phyloP scores from a whole-genome alignment of 2,797 vertebrate genomes.

The Sylvilagus floridanus region DNA sequence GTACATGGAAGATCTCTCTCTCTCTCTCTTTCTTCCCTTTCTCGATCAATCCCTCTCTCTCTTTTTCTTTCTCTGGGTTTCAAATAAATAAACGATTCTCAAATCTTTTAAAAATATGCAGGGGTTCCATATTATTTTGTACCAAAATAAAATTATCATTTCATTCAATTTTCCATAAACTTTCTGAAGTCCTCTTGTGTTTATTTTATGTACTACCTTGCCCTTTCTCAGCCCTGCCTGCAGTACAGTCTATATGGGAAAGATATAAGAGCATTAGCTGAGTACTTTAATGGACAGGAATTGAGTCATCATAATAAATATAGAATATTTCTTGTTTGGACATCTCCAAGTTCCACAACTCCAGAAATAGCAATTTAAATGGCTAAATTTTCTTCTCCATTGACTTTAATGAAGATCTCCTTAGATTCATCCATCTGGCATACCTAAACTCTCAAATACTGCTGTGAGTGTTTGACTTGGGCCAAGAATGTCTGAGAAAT shows the following conservation, averaged over 20 bases:
- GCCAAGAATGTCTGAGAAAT: conserved; percentile 57
- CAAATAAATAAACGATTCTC: too few species aligned
- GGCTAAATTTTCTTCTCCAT: conserved; percentile 83
- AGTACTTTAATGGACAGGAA: conserved; percentile 53
- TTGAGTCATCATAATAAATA: conserved; percentile 70
- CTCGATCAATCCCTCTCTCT: too few species aligned
- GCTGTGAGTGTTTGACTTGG: conserved; percentile 50
- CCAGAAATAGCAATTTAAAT: conserved; percentile 80
- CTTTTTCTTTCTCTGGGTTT: too few species aligned
- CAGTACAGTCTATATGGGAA: neutral
- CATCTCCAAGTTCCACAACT: conserved; percentile 76
- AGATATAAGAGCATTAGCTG: conserved; percentile 29
- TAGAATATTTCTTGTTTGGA: conserved; percentile 80
- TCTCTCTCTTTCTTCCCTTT: too few species aligned
- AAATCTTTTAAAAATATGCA: too few species aligned
- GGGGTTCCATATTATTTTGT: too few species aligned
- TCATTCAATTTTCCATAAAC: too few species aligned
- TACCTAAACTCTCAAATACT: conserved; percentile 62
- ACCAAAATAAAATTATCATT: too few species aligned
- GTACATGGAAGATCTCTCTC: too few species aligned
- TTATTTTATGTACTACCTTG: neutral
- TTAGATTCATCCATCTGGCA: conserved; percentile 57
- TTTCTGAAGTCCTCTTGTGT: too few species aligned
- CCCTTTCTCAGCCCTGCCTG: neutral
- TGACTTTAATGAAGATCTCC: conserved; percentile 81